Conservation (phyloP, 2,797 vertebrate species). For the Girardinus metallicus region DNA sequence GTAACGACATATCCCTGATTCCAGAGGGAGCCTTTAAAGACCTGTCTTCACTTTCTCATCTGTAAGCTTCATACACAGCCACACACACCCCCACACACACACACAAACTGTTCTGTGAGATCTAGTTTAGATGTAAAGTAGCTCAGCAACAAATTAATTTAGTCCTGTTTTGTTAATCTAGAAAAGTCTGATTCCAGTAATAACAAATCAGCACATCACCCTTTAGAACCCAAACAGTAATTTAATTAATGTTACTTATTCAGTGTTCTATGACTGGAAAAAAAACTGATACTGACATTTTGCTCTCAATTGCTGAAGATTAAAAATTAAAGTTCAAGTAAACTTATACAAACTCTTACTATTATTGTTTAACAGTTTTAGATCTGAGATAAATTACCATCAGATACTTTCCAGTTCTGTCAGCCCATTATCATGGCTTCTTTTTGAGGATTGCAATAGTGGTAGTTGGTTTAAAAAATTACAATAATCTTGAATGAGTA, state of each 20-base stretch:
- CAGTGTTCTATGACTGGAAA: background rate
- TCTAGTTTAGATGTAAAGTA: background rate
- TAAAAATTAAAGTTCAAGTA: background rate
- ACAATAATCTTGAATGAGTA: background rate
- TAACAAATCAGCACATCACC: no score
- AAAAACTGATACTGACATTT: background rate
- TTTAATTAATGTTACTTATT: background rate
- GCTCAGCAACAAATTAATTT: background rate
- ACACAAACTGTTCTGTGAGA: background rate
- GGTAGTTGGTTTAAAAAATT: background rate
- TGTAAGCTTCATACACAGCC: constrained; percentile 84
- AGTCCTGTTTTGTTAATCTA: background rate
- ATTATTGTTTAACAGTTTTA: background rate
- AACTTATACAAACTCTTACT: background rate
- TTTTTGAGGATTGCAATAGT: background rate
- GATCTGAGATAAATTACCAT: background rate
- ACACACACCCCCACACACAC: background rate
- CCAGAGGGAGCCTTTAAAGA: constrained; percentile 97
- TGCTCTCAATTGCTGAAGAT: background rate
- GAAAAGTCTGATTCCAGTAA: background rate
- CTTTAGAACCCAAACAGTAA: background rate
- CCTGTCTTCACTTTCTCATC: constrained; percentile 92
- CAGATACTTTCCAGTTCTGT: background rate
- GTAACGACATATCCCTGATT: constrained; percentile 95
- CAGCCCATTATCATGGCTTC: background rate